Percentiles rank a stretch among this genome's conserved stretches.
Evolutionary conservation across 2,113 vertebrate genomes (phyloP).

Genomic region (Cynopterus brachyotis): DNA sequence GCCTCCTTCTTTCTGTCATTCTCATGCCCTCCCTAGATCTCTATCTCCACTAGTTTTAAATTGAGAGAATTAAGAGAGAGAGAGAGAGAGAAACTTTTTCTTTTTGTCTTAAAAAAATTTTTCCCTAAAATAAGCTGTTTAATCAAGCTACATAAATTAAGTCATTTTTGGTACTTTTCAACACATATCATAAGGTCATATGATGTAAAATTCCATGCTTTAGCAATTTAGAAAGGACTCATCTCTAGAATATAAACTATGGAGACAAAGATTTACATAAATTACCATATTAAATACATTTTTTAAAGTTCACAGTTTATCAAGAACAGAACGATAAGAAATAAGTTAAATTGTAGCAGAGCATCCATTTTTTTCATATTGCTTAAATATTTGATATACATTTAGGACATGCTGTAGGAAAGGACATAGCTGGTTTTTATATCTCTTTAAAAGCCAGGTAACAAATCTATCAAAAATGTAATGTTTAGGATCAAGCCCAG

Average conservation of each 20-base stretch:
- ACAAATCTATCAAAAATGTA: neutral
- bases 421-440: neutral
- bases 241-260: conserved; percentile 46
- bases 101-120: neutral
- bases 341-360: conserved; percentile 37
- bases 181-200: conserved; percentile 24
- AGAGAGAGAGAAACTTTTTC: neutral
- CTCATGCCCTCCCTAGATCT: neutral
- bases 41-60: neutral
- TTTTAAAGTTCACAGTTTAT: conserved; percentile 60
- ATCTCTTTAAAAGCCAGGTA: neutral
- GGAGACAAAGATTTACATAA: conserved; percentile 69
- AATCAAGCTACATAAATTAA: conserved; percentile 55
- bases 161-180: conserved; percentile 21
- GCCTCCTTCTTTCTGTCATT: neutral
- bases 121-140: conserved; percentile 37
- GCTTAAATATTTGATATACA: conserved; percentile 27
- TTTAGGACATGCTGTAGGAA: neutral
- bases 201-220: conserved; percentile 40
- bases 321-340: conserved; percentile 59
- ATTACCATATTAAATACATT: conserved; percentile 70
- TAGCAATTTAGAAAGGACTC: conserved; percentile 58
- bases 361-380: neutral
- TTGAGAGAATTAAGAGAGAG: neutral
- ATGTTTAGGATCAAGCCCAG: neutral